Conservation (phyloP, 2,113 vertebrate species). For the Vulpes lagopus region DNA sequence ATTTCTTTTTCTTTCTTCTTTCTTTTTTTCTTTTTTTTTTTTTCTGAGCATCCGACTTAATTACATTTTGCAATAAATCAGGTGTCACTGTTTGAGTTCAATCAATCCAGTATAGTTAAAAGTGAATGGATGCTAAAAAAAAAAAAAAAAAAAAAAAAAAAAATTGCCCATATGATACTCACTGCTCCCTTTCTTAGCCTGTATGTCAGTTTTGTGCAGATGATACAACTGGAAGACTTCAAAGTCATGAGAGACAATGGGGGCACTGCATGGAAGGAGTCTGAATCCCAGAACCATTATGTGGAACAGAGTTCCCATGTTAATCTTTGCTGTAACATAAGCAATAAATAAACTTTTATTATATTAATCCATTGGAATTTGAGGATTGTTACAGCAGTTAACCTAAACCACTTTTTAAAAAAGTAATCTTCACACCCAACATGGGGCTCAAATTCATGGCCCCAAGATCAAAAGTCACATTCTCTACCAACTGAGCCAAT, state of each 20-base stretch:
- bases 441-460: not conserved
- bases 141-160: not conserved
- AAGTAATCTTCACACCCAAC: not conserved
- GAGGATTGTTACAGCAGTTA: not conserved
- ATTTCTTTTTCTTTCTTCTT: not conserved
- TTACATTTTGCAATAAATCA: conserved; percentile 32
- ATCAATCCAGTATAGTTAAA: not conserved
- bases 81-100: not conserved
- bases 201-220: not conserved
- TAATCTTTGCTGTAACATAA: not conserved
- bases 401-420: not conserved
- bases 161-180: not conserved
- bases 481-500: not conserved
- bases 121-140: not conserved
- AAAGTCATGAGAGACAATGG: not conserved
- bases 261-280: not conserved
- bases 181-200: not conserved
- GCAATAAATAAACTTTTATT: not conserved
- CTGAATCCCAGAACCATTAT: not conserved
- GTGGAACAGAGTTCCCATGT: not conserved
- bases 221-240: not conserved
- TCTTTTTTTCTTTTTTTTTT: not conserved
- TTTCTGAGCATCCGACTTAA: not conserved
- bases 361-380: not conserved
- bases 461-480: not conserved